These are phyloP conservation scores for Brachionus koreanus DNA, from an alignment of 1,140 invertebrate genomes.

Conservation along the genomic window DNA sequence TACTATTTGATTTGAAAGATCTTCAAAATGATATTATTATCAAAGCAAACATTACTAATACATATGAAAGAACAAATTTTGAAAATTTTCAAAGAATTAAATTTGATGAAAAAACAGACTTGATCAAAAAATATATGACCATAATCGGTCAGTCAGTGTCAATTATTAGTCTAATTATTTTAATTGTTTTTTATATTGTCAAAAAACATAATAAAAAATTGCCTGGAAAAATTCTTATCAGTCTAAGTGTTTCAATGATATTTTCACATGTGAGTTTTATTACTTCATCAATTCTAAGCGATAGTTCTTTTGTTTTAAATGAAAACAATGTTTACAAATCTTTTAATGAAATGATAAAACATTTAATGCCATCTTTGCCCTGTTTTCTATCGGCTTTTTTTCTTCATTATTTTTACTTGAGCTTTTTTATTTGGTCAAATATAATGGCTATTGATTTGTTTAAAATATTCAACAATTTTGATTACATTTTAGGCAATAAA, in stretches of 20 bases:
- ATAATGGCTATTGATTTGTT: conserved; percentile 8
- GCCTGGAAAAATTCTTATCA: background rate
- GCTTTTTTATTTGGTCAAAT: conserved; percentile 9
- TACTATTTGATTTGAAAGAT: background rate
- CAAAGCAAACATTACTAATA: background rate
- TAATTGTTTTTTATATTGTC: background rate
- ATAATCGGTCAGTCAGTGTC: background rate
- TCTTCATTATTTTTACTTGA: background rate
- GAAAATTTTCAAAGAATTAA: background rate
- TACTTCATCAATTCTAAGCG: background rate
- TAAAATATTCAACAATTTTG: background rate
- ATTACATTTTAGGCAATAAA: background rate
- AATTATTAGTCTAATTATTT: background rate
- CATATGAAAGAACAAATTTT: background rate
- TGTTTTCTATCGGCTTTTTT: background rate
- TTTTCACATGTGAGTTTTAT: background rate
- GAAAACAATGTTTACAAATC: background rate
- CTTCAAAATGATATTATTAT: background rate
- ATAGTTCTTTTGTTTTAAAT: background rate
- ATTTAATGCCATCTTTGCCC: background rate
- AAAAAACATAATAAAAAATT: background rate
- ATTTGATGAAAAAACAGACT: background rate
- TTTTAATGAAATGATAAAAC: background rate
- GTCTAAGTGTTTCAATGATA: background rate
- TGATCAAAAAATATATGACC: background rate